Conservation (phyloP, 2,888 invertebrate genomes). For the Schrankia costaestrigalis region DNA sequence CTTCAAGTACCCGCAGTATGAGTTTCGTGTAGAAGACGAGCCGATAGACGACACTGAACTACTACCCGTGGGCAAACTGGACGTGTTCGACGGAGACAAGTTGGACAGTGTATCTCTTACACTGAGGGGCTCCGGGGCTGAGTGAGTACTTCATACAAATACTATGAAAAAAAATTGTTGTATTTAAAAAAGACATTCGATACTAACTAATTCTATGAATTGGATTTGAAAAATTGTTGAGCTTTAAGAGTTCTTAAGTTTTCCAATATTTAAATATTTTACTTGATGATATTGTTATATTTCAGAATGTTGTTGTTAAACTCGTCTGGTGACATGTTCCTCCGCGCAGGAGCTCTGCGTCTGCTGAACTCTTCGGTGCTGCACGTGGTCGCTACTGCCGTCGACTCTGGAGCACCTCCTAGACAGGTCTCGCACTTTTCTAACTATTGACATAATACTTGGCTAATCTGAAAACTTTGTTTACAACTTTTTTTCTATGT, state of each 20-base stretch:
- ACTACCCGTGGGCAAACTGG: conserved; percentile 83
- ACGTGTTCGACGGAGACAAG: conserved; percentile 93
- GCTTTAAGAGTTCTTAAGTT: too few relatives aligned
- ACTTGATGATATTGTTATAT: neutral
- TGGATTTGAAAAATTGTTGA: too few relatives aligned
- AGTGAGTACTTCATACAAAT: conserved; percentile 56
- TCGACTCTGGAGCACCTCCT: conserved; percentile 92
- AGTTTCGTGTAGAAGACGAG: conserved; percentile 82
- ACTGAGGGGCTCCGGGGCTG: conserved; percentile 85
- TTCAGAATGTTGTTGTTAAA: conserved; percentile 83
- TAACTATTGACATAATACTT: too few relatives aligned
- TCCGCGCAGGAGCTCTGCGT: conserved; percentile 72
- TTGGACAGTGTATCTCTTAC: conserved; percentile 87
- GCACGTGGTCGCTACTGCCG: conserved; percentile 90
- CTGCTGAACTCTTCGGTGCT: conserved; percentile 81
- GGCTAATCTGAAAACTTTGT: too few relatives aligned
- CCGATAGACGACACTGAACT: conserved; percentile 47
- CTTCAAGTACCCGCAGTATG: conserved; percentile 93
- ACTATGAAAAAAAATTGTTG: too few relatives aligned
- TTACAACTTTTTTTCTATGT: too few relatives aligned
- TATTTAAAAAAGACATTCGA: too few relatives aligned
- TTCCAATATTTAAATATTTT: too few relatives aligned
- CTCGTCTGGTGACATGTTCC: conserved; percentile 84
- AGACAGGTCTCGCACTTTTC: too few relatives aligned
- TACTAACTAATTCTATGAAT: too few relatives aligned